Base-by-base conservation (phyloP, 1,140 invertebrate genomes). In the Apolygus lucorum region DNA sequence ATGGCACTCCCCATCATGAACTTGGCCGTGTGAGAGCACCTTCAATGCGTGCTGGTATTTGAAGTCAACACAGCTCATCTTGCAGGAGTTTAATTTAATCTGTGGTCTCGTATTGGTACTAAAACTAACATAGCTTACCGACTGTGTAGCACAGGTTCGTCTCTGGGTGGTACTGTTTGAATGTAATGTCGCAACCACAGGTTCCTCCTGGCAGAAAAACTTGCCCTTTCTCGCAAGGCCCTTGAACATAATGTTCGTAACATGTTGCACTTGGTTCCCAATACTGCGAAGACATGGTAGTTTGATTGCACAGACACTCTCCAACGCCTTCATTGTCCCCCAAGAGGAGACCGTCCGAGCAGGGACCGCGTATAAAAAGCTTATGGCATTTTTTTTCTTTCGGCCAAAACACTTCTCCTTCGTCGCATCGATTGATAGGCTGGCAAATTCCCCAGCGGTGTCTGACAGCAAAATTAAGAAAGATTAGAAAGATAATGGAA, bases 211-310 rank as follows among this genome's bases (percentile, higher is more conserved):
- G 89, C 67, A 92, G 77, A 77, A 91, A 91, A 49, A 92, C 78
- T 75, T 87, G 83, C 0, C 90, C 90, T 1, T 80, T 81, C 75
- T 87, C 85, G 75, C 90, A 92, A 2, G 90, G 90, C 0, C 90
- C 90, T 72, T 83, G 84, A 0, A 88, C 87, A 74, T 87, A 91
- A 76, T 90, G 88, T 73, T 91, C 86, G 73, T 90, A 87, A 74
- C 90, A 92, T 1, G 85, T 68, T 21, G 54, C 69, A 70, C 70
- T 28, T 2, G 73, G 68, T 24, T 70, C 64, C 74, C 74, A 75
- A 64, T 70, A 75, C 42, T 72, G 70, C 1, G 70, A 26, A 2
- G 62, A 24, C 28, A 76, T 68, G 52, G 72, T 67, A 1, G 67
- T 28, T 14, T 66, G 64, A 28, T 74, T 73, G 52, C 75, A 75